Evolutionary conservation across 2,113 vertebrate species (phyloP).

Genomic region (Gavialis gangeticus): DNA sequence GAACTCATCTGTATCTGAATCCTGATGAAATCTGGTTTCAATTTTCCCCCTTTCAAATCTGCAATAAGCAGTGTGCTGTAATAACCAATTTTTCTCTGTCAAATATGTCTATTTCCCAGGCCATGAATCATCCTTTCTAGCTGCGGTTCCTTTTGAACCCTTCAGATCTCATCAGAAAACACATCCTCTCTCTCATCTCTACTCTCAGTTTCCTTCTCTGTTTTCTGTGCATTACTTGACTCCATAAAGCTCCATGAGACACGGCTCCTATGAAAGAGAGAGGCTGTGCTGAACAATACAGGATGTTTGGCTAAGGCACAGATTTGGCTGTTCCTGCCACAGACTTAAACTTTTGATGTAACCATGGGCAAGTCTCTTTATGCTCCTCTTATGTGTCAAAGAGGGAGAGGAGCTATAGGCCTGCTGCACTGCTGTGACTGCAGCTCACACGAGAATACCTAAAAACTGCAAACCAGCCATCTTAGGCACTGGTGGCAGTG

Average conservation of each 20-base stretch:
- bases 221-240: not conserved
- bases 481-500: too few species aligned
- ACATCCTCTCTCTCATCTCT: not conserved
- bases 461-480: too few species aligned
- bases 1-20: not conserved
- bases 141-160: not conserved
- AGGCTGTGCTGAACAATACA: too few species aligned
- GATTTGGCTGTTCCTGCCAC: not conserved
- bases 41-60: not conserved
- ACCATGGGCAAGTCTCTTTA: not conserved
- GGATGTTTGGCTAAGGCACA: not conserved
- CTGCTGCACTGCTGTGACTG: too few species aligned
- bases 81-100: not conserved
- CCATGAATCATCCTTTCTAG: constrained; percentile 1
- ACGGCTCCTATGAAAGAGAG: not conserved
- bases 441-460: too few species aligned
- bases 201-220: not conserved
- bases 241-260: not conserved
- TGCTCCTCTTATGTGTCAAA: not conserved
- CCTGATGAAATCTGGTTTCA: constrained; percentile 10
- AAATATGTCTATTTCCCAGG: not conserved
- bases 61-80: not conserved
- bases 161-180: not conserved
- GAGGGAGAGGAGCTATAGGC: too few species aligned
- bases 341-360: not conserved